Evolutionary conservation across 2,113 vertebrate species (phyloP), one percentile per base, ranked within the genome.

Genomic region (Seriola rivoliana): DNA sequence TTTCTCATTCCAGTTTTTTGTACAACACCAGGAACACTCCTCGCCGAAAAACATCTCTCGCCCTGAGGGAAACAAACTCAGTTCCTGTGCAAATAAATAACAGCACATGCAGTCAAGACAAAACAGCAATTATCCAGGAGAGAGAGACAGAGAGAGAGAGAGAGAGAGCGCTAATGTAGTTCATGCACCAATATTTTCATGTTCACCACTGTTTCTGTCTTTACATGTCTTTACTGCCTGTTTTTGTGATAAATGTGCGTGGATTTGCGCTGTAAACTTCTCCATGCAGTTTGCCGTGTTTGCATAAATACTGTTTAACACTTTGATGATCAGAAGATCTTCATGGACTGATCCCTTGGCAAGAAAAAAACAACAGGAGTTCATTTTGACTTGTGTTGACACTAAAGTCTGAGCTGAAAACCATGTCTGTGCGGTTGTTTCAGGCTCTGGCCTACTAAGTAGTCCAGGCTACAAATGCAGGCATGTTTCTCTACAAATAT

Each of bases 101-200:
- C 86, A 89, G 82, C 79, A 84, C 84, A 89, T 71, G 71, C 77
- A 90, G 87, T 85, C 68, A 91, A 93, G 93, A 95, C 94, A 96
- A 95, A 96, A 96, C 94, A 95, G 95, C 94, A 95, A 95, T 95
- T 96, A 96, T 94, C 94, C 83, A 86, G 88, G 90, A 92, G 85
- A 85, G 89, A 80, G 91, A 80, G 85, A 82, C 80, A 54, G 82
- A 76, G 84, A 88, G 65, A 62, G 73, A 85, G 91, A 82, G 85
- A 87, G 85, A 89, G 58, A 71, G 82, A 84, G 87, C 80, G 86
- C 12, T 8, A 48, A 90, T 93, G 85, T 52, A 38, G 66, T 75
- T 84, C 50, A 81, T 69, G 82, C 86, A 72, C 19, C 91, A 90
- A 91, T 93, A 93, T 92, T 92, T 92, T 81, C 42, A 78, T 89